Evolutionary conservation across 1,140 invertebrate species (phyloP).

Genomic region (Carposina sasakii): DNA sequence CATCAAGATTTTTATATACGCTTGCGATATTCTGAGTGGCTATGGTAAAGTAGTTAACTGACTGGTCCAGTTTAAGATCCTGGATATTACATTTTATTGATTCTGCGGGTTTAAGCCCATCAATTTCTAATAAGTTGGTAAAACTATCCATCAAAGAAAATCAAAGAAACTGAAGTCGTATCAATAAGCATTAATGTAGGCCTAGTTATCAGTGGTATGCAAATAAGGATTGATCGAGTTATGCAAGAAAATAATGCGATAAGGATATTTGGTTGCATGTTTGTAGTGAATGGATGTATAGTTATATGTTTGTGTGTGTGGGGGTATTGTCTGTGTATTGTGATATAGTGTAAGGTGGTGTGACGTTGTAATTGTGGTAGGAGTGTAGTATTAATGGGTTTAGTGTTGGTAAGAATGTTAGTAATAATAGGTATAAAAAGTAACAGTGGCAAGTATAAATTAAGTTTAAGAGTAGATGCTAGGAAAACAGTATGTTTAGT

Average conservation of each 20-base stretch:
- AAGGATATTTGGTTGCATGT: neutral
- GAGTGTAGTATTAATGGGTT: no score
- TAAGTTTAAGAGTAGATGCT: neutral
- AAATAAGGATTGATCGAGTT: neutral
- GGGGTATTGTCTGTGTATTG: no score
- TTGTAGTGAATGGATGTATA: neutral
- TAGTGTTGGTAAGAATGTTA: no score
- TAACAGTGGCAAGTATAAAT: neutral
- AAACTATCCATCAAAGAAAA: neutral
- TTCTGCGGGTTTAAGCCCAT: neutral
- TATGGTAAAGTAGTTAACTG: no score
- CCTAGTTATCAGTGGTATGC: no score
- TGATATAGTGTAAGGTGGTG: neutral
- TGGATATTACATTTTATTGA: neutral
- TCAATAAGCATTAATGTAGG: neutral
- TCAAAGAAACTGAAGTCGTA: neutral
- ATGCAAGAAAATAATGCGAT: neutral
- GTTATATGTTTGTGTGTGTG: neutral
- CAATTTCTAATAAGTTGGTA: neutral
- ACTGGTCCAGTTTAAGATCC: no score
- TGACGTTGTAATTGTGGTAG: neutral
- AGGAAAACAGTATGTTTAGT: neutral
- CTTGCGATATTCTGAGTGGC: slow-evolving; percentile 9
- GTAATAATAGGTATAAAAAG: neutral
- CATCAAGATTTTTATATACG: slow-evolving; percentile 10